These are phyloP conservation scores for Todiramphus saurophagus DNA, from an alignment of 2,113 vertebrate genomes.

Conservation along the genomic window DNA sequence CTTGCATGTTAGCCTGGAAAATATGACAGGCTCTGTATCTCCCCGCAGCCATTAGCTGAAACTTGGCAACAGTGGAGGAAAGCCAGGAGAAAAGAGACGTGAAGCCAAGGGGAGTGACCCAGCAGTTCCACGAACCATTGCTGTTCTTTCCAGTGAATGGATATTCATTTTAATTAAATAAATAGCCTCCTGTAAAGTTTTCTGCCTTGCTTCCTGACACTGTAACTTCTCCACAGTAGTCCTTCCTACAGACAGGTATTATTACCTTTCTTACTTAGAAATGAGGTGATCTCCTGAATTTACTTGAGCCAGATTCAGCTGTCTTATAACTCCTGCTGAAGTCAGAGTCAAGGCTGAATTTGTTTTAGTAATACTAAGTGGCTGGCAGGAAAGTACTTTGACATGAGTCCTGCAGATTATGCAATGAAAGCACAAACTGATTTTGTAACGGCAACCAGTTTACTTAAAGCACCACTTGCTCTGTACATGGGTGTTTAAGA, in stretches of 20 bases:
- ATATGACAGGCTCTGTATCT: not conserved
- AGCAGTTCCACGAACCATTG: conserved; percentile 15
- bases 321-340: not conserved
- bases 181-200: not conserved
- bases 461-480: not conserved
- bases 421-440: not conserved
- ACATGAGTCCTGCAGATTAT: not conserved
- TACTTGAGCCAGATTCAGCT: not conserved
- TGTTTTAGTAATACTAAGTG: conserved; percentile 3
- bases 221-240: not conserved
- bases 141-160: not conserved
- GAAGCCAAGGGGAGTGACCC: conserved; percentile 29
- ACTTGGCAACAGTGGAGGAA: conserved; percentile 4
- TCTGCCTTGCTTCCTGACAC: not conserved
- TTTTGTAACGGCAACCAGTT: not conserved
- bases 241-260: not conserved
- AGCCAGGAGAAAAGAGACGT: not conserved
- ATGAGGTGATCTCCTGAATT: not conserved
- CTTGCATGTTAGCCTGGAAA: not conserved
- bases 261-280: not conserved
- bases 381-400: not conserved
- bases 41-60: not conserved
- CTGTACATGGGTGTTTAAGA: not conserved
- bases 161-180: conserved; percentile 39
- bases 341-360: not conserved